Evolutionary conservation across 2,113 vertebrate species (phyloP).

Genomic region (Carollia perspicillata): DNA sequence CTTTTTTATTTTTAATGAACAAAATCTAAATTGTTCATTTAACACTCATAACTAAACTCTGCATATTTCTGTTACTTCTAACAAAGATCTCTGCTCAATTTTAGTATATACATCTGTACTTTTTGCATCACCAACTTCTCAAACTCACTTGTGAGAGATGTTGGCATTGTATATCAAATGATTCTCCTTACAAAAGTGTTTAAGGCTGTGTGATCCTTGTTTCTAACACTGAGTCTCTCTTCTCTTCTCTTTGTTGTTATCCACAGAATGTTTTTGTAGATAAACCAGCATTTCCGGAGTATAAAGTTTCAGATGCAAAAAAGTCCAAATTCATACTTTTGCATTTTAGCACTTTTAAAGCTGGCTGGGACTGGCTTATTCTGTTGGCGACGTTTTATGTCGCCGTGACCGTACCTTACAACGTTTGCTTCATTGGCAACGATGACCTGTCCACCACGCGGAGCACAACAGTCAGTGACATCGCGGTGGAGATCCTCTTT

Average conservation of each 20-base stretch:
- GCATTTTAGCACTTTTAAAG: constrained; percentile 98
- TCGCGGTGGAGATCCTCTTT: constrained; percentile 97
- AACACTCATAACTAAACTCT: not conserved
- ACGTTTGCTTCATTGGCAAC: constrained; percentile 96
- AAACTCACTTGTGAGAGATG: not conserved
- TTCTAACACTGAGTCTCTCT: constrained; percentile 43
- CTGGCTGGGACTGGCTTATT: constrained; percentile 99
- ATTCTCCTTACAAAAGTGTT: not conserved
- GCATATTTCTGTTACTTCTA: not conserved
- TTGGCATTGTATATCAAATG: not conserved
- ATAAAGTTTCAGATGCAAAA: constrained; percentile 98
- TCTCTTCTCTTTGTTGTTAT: constrained; percentile 67
- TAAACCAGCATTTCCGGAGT: constrained; percentile 95
- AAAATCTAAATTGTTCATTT: not conserved
- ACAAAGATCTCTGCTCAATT: not conserved
- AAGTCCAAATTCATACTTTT: constrained; percentile 97
- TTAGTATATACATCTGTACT: not conserved
- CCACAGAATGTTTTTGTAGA: constrained; percentile 96
- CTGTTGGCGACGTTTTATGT: constrained; percentile 98
- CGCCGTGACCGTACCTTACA: constrained; percentile 97
- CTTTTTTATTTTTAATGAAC: constrained; percentile 10
- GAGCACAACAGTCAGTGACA: constrained; percentile 97
- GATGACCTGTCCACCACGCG: constrained; percentile 93
- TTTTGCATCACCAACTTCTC: not conserved
- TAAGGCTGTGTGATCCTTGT: not conserved